Percentiles rank a stretch among this genome's conserved stretches.
phyloP scores from a whole-genome alignment of 2,888 invertebrate species.

The Cryptocephalus primarius region DNA sequence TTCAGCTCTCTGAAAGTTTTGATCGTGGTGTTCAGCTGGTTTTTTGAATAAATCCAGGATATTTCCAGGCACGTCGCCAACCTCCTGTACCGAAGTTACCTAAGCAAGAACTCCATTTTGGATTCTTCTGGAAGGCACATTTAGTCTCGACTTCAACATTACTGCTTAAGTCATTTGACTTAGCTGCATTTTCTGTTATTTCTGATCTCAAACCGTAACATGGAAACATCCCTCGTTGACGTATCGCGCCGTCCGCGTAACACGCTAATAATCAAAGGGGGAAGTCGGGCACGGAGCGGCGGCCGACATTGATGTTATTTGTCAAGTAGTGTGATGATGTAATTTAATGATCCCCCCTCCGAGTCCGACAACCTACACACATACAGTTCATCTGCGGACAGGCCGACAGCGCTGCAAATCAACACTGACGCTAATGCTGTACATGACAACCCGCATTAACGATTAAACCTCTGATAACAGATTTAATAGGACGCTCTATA shows the following conservation, averaged over 20 bases:
- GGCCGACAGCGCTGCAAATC: conserved; percentile 31
- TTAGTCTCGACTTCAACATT: too few species aligned
- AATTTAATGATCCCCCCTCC: conserved; percentile 22
- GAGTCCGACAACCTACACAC: neutral
- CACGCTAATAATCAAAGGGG: neutral
- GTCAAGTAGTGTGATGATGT: conserved; percentile 19
- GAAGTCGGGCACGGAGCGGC: conserved; percentile 2
- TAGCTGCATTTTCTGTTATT: too few species aligned
- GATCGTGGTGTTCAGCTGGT: too few species aligned
- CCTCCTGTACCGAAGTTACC: too few species aligned
- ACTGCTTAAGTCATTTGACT: too few species aligned
- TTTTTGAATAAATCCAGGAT: too few species aligned
- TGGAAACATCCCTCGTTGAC: too few species aligned
- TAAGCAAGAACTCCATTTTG: too few species aligned
- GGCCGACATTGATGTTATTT: conserved; percentile 18
- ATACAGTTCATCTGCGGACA: conserved; percentile 7
- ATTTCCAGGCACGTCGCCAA: too few species aligned
- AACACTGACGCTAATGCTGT: conserved; percentile 35
- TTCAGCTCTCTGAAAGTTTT: too few species aligned
- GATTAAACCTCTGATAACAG: conserved; percentile 37
- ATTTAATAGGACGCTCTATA: conserved; percentile 35
- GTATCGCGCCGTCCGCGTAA: neutral
- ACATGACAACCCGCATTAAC: conserved; percentile 36
- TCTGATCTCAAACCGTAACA: too few species aligned
- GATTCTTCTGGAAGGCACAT: too few species aligned